Evolutionary conservation across 1,140 invertebrate genomes (phyloP), one percentile per base, ranked within the genome.

Genomic region (Brachionus asplanchnoidis): DNA sequence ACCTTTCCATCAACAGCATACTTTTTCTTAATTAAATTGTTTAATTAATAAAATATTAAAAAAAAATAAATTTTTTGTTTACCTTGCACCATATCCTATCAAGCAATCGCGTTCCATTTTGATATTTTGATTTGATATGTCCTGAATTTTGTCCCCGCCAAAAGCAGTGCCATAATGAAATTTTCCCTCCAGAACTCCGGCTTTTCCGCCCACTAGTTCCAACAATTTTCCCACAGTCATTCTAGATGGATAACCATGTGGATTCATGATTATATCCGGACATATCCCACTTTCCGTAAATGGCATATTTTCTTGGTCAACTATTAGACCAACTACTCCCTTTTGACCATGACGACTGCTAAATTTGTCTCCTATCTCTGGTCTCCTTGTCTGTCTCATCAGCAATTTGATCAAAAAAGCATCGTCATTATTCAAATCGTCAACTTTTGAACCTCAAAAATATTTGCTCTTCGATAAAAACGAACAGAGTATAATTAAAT

Each of bases 161-260:
- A 99, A 99, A 7, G 97, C 97, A 86, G 94, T 95, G 85, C 93
- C 97, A 91, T 99, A 97, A 87, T 98, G 96, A 87, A 97, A 96
- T 91, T 96, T 94, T 23, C 97, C 97, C 88, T 95, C 94, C 82
- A 97, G 88, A 1, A 97, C 90, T 0, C 93, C 97, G 80, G 97
- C 96, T 92, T 99, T 99, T 8, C 97, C 95, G 12, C 95, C 95
- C 7, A 99, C 88, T 26, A 99, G 87, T 90, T 99, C 98, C 86
- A 99, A 94, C 14, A 98, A 92, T 90, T 99, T 99, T 0, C 97
- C 98, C 0, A 99, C 97, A 20, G 98, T 99, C 98, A 99, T 99
- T 88, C 98, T 93, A 66, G 96, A 98, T 14, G 97, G 98, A 90
- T 97, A 99, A 82, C 98, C 98, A 89, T 99, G 98, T 7, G 98